Evolutionary conservation across 2,113 vertebrate genomes (phyloP).

Genomic region (Perccottus glenii): DNA sequence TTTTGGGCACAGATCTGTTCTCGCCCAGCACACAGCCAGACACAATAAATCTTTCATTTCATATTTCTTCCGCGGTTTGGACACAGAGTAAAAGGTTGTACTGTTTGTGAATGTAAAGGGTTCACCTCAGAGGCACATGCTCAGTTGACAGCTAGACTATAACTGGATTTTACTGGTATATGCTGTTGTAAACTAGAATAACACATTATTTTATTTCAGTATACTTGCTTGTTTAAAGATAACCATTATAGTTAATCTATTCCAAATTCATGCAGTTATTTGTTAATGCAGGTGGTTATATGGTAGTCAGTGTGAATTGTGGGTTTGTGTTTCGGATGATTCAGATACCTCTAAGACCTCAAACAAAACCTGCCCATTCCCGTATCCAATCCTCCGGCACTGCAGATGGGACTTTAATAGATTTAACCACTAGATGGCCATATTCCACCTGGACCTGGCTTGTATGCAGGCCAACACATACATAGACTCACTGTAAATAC

Average conservation of each 20-base stretch:
- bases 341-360: no score
- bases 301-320: no score
- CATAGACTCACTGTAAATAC: not conserved
- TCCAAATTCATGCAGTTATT: no score
- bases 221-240: no score
- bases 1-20: conserved; percentile 39
- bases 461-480: not conserved
- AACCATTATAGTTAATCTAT: no score
- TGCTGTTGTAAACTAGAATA: not conserved
- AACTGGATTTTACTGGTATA: conserved; percentile 34
- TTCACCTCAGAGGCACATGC: conserved; percentile 27
- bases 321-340: no score
- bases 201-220: no score
- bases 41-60: conserved; percentile 67
- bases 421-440: conserved; percentile 74
- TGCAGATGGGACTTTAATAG: conserved; percentile 35
- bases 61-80: conserved; percentile 54
- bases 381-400: conserved; percentile 17
- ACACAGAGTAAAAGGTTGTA: conserved; percentile 14
- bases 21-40: conserved; percentile 24
- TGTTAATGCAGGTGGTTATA: no score
- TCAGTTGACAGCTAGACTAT: conserved; percentile 26
- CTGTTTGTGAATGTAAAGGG: conserved; percentile 10
- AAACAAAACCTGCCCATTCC: not conserved
- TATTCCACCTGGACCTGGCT: conserved; percentile 41